These are phyloP conservation scores for Bagarius yarrelli DNA, from an alignment of 2,113 vertebrate species.

Conservation along the genomic window DNA sequence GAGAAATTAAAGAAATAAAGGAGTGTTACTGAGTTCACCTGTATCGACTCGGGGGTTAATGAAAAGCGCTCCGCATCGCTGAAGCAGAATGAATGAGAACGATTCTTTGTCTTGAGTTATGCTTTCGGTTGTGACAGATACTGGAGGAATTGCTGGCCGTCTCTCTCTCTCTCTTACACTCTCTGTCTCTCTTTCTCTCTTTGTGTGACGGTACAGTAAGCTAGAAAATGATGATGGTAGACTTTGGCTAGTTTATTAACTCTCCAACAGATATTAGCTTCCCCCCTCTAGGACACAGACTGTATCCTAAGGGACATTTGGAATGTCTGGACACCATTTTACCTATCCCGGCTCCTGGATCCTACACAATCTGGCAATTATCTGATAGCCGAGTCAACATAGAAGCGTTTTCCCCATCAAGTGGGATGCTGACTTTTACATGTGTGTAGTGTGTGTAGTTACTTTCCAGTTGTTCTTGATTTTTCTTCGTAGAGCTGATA, in stretches of 20 bases:
- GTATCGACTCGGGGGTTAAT: constrained; percentile 45
- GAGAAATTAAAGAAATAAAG: not conserved
- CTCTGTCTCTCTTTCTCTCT: not conserved
- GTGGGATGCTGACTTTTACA: too few species aligned
- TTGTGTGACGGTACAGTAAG: not conserved
- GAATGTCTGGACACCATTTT: not conserved
- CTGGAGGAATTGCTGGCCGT: not conserved
- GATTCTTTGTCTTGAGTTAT: constrained; percentile 33
- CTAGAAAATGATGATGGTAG: constrained; percentile 2
- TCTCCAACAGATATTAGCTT: not conserved
- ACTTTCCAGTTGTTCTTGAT: too few species aligned
- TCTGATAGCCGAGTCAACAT: too few species aligned
- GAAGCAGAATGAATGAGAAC: constrained; percentile 51
- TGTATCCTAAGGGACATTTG: too few species aligned
- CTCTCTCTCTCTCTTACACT: not conserved
- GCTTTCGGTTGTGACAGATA: constrained; percentile 31
- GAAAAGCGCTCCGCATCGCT: constrained; percentile 45
- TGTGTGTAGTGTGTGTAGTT: too few species aligned
- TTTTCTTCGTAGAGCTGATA: too few species aligned
- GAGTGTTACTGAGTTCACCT: constrained; percentile 26
- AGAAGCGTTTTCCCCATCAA: too few species aligned
- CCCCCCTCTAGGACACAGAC: not conserved
- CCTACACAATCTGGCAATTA: too few species aligned
- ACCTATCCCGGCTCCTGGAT: not conserved
- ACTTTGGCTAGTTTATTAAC: constrained; percentile 6